Evolutionary conservation across 2,888 invertebrate genomes (phyloP).

Genomic region (Troilus luridus): DNA sequence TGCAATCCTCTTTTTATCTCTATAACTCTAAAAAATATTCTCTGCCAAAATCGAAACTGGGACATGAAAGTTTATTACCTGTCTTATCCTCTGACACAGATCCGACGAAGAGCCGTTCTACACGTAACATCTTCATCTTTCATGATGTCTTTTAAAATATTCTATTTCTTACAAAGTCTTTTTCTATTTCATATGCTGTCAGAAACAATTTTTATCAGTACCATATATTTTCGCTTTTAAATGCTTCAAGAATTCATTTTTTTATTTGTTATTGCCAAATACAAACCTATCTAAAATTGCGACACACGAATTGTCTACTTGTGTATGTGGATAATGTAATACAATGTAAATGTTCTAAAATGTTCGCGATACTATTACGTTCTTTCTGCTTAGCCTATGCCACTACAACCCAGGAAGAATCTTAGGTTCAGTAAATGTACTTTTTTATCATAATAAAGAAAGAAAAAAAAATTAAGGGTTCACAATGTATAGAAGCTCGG

Average conservation of each 20-base stretch:
- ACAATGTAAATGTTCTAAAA: no score
- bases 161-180: not conserved
- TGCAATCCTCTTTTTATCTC: not conserved
- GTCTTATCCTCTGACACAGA: conserved; percentile 7
- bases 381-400: no score
- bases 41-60: not conserved
- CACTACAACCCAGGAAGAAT: no score
- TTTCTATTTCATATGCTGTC: not conserved
- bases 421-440: no score
- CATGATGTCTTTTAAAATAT: not conserved
- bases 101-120: not conserved
- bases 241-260: not conserved
- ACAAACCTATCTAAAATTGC: not conserved
- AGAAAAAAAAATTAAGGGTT: no score
- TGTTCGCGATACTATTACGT: no score
- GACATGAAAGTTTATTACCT: conserved; percentile 25
- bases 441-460: no score
- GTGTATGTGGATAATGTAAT: not conserved
- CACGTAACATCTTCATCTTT: not conserved
- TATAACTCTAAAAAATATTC: not conserved
- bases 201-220: not conserved
- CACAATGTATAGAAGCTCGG: no score
- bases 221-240: not conserved
- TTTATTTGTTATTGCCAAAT: not conserved
- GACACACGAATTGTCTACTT: not conserved